Conservation (phyloP, 2,888 invertebrate genomes). For the Xanthorhoe designata region DNA sequence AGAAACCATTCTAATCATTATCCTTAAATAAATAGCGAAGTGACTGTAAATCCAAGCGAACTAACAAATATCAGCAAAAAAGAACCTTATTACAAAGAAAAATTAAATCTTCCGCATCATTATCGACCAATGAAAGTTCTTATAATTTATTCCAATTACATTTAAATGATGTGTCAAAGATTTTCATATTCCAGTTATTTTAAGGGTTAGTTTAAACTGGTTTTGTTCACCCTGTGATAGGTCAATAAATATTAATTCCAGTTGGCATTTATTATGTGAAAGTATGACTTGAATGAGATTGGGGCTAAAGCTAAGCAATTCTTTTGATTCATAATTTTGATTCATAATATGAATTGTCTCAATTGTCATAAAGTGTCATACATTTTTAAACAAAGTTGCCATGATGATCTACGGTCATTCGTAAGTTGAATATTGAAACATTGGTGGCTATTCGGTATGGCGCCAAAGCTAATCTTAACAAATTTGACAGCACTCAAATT, state of each 20-base stretch:
- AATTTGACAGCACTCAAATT: too few species aligned
- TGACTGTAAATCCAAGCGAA: neutral
- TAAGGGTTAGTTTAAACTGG: neutral
- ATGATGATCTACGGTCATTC: too few species aligned
- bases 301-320: neutral
- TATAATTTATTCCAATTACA: neutral
- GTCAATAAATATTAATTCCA: neutral
- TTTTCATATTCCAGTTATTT: neutral
- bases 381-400: too few species aligned
- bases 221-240: neutral
- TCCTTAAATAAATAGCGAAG: neutral
- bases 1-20: too few species aligned
- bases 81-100: too few species aligned
- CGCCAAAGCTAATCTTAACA: too few species aligned
- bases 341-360: neutral
- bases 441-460: too few species aligned
- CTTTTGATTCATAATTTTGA: neutral
- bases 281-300: neutral
- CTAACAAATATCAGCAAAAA: neutral
- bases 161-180: neutral
- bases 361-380: too few species aligned
- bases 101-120: neutral
- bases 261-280: neutral
- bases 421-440: too few species aligned
- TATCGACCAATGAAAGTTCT: neutral